Evolutionary conservation across 2,797 vertebrate genomes (phyloP).

Genomic region (Nyctibius grandis): DNA sequence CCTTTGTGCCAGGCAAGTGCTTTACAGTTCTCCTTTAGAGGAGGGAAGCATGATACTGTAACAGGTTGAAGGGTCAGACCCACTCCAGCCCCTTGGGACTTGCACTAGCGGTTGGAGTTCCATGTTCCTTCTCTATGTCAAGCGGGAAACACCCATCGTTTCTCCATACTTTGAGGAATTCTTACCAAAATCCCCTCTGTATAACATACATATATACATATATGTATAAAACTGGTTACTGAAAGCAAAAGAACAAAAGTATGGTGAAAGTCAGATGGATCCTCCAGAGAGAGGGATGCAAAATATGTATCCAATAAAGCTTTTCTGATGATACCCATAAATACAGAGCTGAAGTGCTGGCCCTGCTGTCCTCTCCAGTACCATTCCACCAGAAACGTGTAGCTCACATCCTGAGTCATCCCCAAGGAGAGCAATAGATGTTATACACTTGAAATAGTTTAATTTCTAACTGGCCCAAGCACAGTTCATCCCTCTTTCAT

Average conservation of each 20-base stretch:
- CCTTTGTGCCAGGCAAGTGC: not conserved
- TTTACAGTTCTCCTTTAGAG: not conserved
- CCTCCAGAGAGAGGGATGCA: conserved; percentile 10
- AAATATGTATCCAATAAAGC: conserved; percentile 57
- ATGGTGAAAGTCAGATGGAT: not conserved
- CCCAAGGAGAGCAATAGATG: conserved; percentile 50
- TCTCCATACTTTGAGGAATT: not conserved
- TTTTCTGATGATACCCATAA: conserved; percentile 30
- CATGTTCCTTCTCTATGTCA: not conserved
- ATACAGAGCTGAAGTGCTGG: conserved; percentile 28
- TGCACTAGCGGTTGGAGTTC: not conserved
- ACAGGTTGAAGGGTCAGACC: not conserved
- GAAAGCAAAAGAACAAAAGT: not conserved
- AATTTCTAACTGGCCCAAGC: conserved; percentile 28
- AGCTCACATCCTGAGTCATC: conserved; percentile 18
- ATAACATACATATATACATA: not conserved
- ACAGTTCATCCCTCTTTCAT: not conserved
- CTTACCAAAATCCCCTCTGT: not conserved
- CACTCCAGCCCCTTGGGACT: not conserved
- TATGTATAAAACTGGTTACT: not conserved
- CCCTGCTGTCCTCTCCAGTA: conserved; percentile 3
- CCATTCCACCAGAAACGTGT: not conserved
- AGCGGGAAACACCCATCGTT: not conserved
- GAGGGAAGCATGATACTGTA: not conserved
- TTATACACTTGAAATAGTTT: conserved; percentile 53